Percentiles rank a stretch among this genome's conserved stretches.
phyloP scores from a whole-genome alignment of 2,113 vertebrate genomes.

The Daubentonia madagascariensis region DNA sequence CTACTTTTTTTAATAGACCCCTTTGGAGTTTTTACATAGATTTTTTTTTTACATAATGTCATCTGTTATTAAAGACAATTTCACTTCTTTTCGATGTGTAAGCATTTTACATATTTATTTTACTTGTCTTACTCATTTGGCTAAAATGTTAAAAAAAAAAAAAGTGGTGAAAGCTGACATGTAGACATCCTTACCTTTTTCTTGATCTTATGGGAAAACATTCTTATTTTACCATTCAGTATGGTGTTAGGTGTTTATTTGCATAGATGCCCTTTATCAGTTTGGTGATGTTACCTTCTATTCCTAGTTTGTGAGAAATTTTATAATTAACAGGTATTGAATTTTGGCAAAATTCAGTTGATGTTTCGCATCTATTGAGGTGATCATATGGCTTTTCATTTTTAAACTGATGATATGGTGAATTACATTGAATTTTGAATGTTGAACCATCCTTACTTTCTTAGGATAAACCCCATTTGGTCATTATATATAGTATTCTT shows the following conservation, averaged over 20 bases:
- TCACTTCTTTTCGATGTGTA: neutral
- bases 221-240: neutral
- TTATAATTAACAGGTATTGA: neutral
- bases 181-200: neutral
- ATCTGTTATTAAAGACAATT: neutral
- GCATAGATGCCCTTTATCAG: neutral
- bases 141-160: neutral
- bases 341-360: neutral
- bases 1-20: neutral
- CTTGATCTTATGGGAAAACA: neutral
- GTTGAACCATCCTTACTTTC: neutral
- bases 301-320: constrained; percentile 22
- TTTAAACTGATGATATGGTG: neutral
- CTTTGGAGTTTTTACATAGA: neutral
- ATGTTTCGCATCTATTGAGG: neutral
- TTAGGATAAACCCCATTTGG: neutral
- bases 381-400: neutral
- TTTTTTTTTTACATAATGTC: neutral
- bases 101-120: neutral
- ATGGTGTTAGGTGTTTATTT: neutral
- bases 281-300: neutral
- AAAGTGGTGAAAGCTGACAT: neutral
- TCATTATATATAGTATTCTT: neutral
- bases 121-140: neutral
- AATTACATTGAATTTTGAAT: neutral